phyloP scores from a whole-genome alignment of 2,113 vertebrate species.

The Paralichthys olivaceus region DNA sequence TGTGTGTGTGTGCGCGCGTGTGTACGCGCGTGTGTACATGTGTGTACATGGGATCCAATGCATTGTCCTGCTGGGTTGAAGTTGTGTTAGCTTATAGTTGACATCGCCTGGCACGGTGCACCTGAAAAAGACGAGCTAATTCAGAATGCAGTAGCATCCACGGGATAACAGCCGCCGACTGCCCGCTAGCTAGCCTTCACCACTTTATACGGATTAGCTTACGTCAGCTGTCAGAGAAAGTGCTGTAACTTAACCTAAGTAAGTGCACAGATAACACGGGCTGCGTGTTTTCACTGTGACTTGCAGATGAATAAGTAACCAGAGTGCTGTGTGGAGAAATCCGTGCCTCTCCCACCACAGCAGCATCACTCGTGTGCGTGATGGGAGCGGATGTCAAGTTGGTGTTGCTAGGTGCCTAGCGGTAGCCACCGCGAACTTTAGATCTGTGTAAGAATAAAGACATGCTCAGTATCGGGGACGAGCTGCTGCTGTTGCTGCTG shows the following conservation, averaged over 20 bases:
- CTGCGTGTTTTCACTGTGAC: conserved; percentile 6
- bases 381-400: conserved; percentile 64
- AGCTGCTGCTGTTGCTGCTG: too few relatives aligned
- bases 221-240: conserved; percentile 30
- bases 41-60: conserved; percentile 40
- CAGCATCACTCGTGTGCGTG: conserved; percentile 61
- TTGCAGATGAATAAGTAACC: conserved; percentile 33
- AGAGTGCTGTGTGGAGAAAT: conserved; percentile 43
- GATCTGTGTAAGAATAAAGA: neutral
- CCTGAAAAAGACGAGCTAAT: conserved; percentile 31
- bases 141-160: conserved; percentile 47
- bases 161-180: conserved; percentile 64
- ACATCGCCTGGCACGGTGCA: conserved; percentile 7
- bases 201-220: conserved; percentile 53
- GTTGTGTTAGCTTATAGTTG: conserved; percentile 14
- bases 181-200: conserved; percentile 48
- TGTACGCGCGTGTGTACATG: neutral
- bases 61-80: conserved; percentile 20
- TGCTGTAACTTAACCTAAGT: conserved; percentile 43
- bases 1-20: too few relatives aligned
- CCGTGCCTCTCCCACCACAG: conserved; percentile 59
- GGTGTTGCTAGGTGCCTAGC: conserved; percentile 56
- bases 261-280: neutral
- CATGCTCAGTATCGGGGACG: neutral
- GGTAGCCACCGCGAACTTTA: conserved; percentile 37